Evolutionary conservation across 2,113 vertebrate species (phyloP).

Genomic region (Cisticola juncidis): DNA sequence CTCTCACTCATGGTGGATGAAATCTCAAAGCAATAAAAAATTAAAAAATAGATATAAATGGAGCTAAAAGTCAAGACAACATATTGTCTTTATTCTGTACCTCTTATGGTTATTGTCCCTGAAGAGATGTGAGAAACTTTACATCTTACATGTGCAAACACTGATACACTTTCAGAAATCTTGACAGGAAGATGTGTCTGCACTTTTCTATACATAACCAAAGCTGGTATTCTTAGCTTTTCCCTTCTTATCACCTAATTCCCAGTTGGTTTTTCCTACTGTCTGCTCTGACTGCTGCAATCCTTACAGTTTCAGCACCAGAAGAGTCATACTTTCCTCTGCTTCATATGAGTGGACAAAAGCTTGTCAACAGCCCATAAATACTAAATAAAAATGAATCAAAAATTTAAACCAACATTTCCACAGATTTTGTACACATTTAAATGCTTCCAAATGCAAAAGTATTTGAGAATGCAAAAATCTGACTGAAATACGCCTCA

Average conservation of each 20-base stretch:
- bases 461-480: background rate
- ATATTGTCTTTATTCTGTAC: background rate
- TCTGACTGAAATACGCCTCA: background rate
- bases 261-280: background rate
- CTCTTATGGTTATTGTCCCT: background rate
- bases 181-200: background rate
- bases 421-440: background rate
- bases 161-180: background rate
- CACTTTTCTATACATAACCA: background rate
- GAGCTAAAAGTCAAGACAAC: background rate
- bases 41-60: background rate
- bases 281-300: background rate
- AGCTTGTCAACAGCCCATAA: background rate
- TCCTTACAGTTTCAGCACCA: background rate
- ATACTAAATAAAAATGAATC: background rate
- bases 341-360: background rate
- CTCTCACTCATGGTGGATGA: background rate
- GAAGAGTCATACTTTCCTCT: background rate
- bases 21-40: background rate
- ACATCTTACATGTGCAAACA: background rate
- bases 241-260: background rate
- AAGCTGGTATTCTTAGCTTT: background rate
- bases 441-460: background rate
- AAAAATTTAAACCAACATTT: background rate
- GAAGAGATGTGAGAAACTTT: background rate